Base-by-base conservation (phyloP, 64 coral and sea anemone species). In the Trachythela sp. region DNA sequence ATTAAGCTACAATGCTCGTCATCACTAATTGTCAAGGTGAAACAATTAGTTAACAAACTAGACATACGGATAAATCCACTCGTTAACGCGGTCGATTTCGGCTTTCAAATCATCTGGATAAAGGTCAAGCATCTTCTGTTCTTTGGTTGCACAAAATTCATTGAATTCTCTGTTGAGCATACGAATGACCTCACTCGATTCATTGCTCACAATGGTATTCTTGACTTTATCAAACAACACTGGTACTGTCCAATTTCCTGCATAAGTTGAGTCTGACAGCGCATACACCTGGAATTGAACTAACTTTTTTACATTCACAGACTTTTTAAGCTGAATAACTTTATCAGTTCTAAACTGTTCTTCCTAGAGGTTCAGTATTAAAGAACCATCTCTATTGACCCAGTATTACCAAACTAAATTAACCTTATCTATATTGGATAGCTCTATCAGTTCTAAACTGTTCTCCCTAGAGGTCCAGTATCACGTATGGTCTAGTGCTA, bases 81-180 rank as follows among this genome's bases (percentile, higher is more conserved):
- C 38, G 30, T 97, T 97, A 4, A 97, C 59, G 37, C 94, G 88
- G 0, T 97, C 93, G 77, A 97, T 97, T 85, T 92, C 75, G 20
- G 85, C 24, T n/a, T 80, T 84, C 34, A 97, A 71, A 40, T 83
- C 1, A 11, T 85, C 67, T 13, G 95, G 95, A 29, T 97, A 97
- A 84, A 97, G 84, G 86, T 97, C 95, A 22, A 97, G 54, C 80
- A 92, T 94, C 83, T 80, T 89, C 85, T 92, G 92, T 39, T 90
- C 91, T 90, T 97, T 92, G 0, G 77, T 97, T 8, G 76, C 76
- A 86, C 95, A 97, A 36, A 97, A 94, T 8, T 83, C 89, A 70
- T 94, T 97, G 27, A 97, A 94, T 48, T 97, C 93, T 36, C 88
- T 88, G 70, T 91, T 94, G 22, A 97, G 30, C 92, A 97, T 97